Base-by-base conservation (phyloP, 2,113 vertebrate genomes). In the Phaethornis superciliosus region DNA sequence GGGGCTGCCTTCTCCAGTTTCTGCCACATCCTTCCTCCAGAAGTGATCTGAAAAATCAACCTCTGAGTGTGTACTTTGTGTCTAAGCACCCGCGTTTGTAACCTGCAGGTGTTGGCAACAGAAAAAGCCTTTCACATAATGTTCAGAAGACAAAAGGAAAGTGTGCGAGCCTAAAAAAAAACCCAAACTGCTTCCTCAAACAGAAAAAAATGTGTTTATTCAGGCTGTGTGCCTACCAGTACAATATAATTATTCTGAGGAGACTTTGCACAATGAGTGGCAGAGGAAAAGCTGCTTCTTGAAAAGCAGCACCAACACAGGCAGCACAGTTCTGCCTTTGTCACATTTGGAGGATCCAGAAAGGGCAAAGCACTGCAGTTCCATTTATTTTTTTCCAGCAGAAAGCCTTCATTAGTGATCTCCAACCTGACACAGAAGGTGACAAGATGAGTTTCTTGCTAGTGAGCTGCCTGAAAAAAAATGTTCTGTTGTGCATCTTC, bases 271-370 rank as follows among this genome's bases (percentile, higher is more conserved):
- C 78, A 42, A 67, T 4, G 77, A 30, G 30, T 6, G 69, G 69
- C 27, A 32, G 63, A 84, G 74, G 37, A 89, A 89, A 90, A 85
- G 55, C 86, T n/a, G 69, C 71, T 90, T 32, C 40, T 69, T 89
- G 64, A 49, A 4, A 24, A 90, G 58, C 20, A 0, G 52, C 71
- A 15, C 12, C 44, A 26, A n/a, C 55, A 2, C 9, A 1, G 62
- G 78, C 52, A 55, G 67, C 88, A 76, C 64, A 69, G 67, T 17
- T 52, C 35, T 0, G 1, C 20, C 35, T 83, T 84, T 65, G 47
- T 90, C 14, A 3, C 46, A 3, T 28, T 68, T 8, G 1, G 5
- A 63, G 33, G 44, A 68, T 56, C 12, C 60, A 81, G 3, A 51
- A 90, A 65, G 28, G 13, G 13, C 3, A 16, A 94, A 86, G 14